Base-by-base conservation (phyloP, 2,113 vertebrate species). In the Nansenia antarctica region DNA sequence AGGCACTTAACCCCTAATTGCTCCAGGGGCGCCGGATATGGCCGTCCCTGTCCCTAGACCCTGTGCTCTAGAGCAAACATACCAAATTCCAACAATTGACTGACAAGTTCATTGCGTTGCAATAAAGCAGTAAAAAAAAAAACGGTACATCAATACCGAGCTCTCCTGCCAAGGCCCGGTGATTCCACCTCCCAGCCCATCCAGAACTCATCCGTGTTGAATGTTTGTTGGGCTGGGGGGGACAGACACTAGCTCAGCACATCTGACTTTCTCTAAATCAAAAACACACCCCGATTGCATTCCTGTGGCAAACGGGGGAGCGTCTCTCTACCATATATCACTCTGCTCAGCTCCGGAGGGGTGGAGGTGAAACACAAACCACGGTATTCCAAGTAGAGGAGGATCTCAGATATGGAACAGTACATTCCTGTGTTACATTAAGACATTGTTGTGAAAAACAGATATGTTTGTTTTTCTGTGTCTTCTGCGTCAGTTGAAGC, bases 401-500 rank as follows among this genome's bases (percentile, higher is more conserved):
- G 45, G 45, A 30, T 58, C 24, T 11, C 55, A 27, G 26, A 32
- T 58, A n/a, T 14, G 9, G 29, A 31, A 4, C 26, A 27, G 62
- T 39, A 4, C 15, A 9, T 59, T 34, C 42, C 18, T 63, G 29
- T 45, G 26, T 59, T 73, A 6, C 12, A 42, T 42, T n/a, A n/a
- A n/a, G n/a, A n/a, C n/a, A n/a, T n/a, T n/a, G n/a, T n/a, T n/a
- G n/a, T n/a, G n/a, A n/a, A n/a, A n/a, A n/a, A n/a, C n/a, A 24
- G 52, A 54, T 9, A 4, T 26, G 22, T n/a, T n/a, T n/a, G n/a
- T n/a, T n/a, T n/a, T n/a, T n/a, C n/a, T n/a, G n/a, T n/a, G n/a
- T n/a, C n/a, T n/a, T n/a, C n/a, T n/a, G n/a, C n/a, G n/a, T n/a
- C 78, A 73, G 42, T 2, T 77, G 69, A 91, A 87, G 67, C 2